These are phyloP conservation scores for Remorina albescens DNA, from an alignment of 2,797 vertebrate genomes.

Conservation along the genomic window DNA sequence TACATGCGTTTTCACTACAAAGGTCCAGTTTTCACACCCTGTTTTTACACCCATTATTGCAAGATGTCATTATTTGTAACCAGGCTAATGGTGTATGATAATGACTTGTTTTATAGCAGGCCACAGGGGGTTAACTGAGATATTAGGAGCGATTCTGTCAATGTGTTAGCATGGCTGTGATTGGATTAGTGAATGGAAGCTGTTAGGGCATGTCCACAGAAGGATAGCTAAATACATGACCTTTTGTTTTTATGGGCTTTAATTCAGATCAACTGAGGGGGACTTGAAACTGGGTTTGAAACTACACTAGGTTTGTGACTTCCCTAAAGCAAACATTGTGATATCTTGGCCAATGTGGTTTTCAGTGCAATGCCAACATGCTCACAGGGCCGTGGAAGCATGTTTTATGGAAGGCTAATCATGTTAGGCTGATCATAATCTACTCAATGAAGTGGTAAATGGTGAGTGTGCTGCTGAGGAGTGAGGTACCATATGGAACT, in stretches of 20 bases:
- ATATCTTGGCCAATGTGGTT: neutral
- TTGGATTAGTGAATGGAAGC: conserved; percentile 17
- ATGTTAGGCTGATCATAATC: conserved; percentile 30
- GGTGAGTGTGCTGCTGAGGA: conserved; percentile 29
- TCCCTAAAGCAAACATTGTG: neutral
- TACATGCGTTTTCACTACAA: conserved; percentile 19
- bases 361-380: neutral
- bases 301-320: neutral
- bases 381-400: neutral
- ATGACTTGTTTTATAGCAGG: conserved; percentile 14
- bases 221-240: neutral
- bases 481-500: conserved; percentile 51
- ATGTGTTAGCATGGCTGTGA: conserved; percentile 13
- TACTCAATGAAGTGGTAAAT: conserved; percentile 55
- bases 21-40: conserved; percentile 22
- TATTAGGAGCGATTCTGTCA: conserved; percentile 4
- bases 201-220: neutral
- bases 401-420: conserved; percentile 10
- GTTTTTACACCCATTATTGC: conserved; percentile 26
- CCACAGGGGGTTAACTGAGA: conserved; percentile 28
- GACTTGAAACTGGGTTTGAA: neutral
- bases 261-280: neutral
- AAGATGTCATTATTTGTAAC: conserved; percentile 19
- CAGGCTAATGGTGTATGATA: conserved; percentile 28
- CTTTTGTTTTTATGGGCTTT: neutral